These are phyloP conservation scores for Protobothrops flavoviridis DNA, from an alignment of 2,113 vertebrate species.

Conservation along the genomic window DNA sequence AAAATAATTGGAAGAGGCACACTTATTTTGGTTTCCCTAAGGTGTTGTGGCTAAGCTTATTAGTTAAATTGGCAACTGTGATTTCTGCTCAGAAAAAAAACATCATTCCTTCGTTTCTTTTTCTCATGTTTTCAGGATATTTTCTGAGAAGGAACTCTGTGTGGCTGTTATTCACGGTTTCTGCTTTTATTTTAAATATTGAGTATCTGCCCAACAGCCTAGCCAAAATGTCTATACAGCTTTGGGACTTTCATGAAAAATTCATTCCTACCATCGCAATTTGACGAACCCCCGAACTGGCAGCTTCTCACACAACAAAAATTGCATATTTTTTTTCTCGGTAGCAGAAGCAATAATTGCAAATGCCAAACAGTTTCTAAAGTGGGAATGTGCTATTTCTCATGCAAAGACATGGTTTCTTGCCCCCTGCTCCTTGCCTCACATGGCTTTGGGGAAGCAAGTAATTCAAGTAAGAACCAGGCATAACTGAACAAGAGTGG, in stretches of 20 bases:
- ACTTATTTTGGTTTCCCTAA: not conserved
- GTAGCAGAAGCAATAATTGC: not conserved
- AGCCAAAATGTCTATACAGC: constrained; percentile 4
- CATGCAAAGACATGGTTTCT: not conserved
- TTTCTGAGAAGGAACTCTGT: not conserved
- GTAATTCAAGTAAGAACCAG: not conserved
- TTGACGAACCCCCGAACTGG: constrained; percentile 23
- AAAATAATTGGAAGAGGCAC: constrained; percentile 9
- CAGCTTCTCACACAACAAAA: constrained; percentile 2
- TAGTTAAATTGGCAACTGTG: constrained; percentile 1
- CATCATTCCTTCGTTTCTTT: not conserved
- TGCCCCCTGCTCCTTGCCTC: too few species aligned
- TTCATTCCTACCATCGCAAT: constrained; percentile 19
- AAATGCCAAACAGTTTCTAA: not conserved
- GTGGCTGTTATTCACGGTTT: not conserved
- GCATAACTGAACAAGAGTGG: not conserved
- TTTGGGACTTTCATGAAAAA: constrained; percentile 34
- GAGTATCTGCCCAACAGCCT: constrained; percentile 11
- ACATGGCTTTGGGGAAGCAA: not conserved
- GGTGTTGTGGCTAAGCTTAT: not conserved
- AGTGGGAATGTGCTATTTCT: not conserved
- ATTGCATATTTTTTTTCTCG: not conserved
- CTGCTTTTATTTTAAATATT: constrained; percentile 33
- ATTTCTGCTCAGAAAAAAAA: not conserved
- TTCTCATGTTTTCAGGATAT: not conserved